Percentiles rank a stretch among this genome's conserved stretches.
These are phyloP conservation scores for Lutraria lutraria DNA, from an alignment of 2,888 invertebrate species.

Conservation along the genomic window DNA sequence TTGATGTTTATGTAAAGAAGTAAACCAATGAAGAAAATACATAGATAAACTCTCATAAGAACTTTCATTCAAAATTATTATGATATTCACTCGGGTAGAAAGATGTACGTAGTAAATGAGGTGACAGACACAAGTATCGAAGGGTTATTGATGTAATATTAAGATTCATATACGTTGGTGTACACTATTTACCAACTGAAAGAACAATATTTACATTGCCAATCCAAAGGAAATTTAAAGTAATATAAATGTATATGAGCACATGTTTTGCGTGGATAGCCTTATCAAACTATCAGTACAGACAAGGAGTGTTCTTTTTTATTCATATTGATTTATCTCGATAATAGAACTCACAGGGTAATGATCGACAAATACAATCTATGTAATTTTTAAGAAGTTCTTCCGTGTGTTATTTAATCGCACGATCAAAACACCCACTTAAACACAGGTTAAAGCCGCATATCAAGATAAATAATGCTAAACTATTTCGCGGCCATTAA, in stretches of 20 bases:
- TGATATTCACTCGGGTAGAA: constrained; percentile 37
- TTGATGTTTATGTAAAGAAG: constrained; percentile 10
- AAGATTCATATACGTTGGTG: constrained; percentile 21
- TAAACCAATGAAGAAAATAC: neutral
- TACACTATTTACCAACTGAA: constrained; percentile 1
- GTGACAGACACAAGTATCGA: neutral
- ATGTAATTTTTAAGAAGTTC: neutral
- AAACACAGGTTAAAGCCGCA: neutral
- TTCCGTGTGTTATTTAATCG: neutral
- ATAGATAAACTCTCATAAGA: constrained; percentile 3
- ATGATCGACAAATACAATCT: neutral
- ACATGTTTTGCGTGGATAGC: neutral
- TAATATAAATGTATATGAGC: neutral
- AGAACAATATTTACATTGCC: constrained; percentile 30
- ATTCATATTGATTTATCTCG: constrained; percentile 11
- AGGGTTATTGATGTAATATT: constrained; percentile 22
- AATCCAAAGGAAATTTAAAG: constrained; percentile 36
- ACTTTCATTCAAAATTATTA: constrained; percentile 31
- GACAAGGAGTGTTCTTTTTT: neutral
- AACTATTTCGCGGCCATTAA: neutral
- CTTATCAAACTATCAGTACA: neutral
- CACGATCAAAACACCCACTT: neutral
- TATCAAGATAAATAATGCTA: neutral
- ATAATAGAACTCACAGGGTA: constrained; percentile 1
- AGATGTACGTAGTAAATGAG: constrained; percentile 19